A percentile compares a stretch with the other conserved stretches of the same genome.
Conservation (phyloP, 2,113 vertebrate species). For the Rissa tridactyla region DNA sequence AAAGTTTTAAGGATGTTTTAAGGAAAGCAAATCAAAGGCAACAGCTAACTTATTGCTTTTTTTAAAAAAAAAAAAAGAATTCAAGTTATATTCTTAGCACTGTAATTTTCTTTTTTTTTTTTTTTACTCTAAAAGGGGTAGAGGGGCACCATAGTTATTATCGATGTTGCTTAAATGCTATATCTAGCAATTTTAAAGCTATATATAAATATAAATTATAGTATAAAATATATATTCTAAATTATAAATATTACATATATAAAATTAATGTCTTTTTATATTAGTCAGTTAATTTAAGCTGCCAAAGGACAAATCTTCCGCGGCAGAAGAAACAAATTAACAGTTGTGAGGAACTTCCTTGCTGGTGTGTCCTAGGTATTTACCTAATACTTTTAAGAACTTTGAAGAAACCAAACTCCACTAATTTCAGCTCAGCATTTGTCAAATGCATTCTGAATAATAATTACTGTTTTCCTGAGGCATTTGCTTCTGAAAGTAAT, state of each 20-base stretch:
- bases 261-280: not conserved
- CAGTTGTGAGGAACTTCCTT: not conserved
- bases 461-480: constrained; percentile 1
- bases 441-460: constrained; percentile 1
- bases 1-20: not conserved
- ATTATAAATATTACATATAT: not conserved
- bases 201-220: not conserved
- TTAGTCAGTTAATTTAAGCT: not conserved
- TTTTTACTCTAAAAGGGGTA: not conserved
- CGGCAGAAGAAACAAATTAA: not conserved
- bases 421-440: not conserved
- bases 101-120: not conserved
- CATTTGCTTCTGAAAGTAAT: not conserved
- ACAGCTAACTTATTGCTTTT: not conserved
- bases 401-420: not conserved
- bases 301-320: not conserved
- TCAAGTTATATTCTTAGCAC: not conserved
- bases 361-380: not conserved
- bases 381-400: not conserved
- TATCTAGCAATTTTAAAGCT: not conserved
- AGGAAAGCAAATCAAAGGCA: not conserved
- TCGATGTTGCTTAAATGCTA: not conserved
- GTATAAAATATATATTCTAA: not conserved
- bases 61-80: not conserved
- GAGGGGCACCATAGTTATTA: not conserved